Evolutionary conservation across 2,113 vertebrate genomes (phyloP).

Genomic region (Clarias macrocephalus): DNA sequence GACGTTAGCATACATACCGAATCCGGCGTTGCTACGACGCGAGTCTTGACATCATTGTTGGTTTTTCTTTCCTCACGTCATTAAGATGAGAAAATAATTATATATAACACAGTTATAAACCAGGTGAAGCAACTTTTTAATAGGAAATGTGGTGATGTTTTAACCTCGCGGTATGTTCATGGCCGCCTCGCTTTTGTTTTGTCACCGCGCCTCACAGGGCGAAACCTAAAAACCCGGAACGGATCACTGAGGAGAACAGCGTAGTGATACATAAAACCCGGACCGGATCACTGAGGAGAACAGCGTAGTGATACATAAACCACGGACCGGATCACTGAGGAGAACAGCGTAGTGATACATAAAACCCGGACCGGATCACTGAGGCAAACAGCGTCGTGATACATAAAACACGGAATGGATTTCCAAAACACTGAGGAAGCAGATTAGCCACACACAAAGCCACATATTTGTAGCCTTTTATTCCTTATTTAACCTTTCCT

Average conservation of each 20-base stretch:
- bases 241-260: neutral
- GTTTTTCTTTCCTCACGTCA: neutral
- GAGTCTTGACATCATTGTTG: neutral
- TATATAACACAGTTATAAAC: neutral
- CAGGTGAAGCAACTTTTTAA: neutral
- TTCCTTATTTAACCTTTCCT: too few relatives aligned
- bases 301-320: neutral
- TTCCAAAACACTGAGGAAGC: neutral
- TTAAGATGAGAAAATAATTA: neutral
- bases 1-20: neutral
- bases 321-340: conserved; percentile 26
- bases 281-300: neutral
- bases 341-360: too few relatives aligned
- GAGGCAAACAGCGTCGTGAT: too few relatives aligned
- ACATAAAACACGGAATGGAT: conserved; percentile 21
- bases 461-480: too few relatives aligned
- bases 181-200: conserved; percentile 53
- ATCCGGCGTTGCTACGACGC: neutral
- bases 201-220: conserved; percentile 49
- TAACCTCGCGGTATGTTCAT: neutral
- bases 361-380: conserved; percentile 34
- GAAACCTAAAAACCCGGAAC: conserved; percentile 43
- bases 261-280: conserved; percentile 12
- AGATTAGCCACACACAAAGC: neutral
- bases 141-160: neutral